Evolutionary conservation across 2,113 vertebrate species (phyloP).

Genomic region (Neogale vison): DNA sequence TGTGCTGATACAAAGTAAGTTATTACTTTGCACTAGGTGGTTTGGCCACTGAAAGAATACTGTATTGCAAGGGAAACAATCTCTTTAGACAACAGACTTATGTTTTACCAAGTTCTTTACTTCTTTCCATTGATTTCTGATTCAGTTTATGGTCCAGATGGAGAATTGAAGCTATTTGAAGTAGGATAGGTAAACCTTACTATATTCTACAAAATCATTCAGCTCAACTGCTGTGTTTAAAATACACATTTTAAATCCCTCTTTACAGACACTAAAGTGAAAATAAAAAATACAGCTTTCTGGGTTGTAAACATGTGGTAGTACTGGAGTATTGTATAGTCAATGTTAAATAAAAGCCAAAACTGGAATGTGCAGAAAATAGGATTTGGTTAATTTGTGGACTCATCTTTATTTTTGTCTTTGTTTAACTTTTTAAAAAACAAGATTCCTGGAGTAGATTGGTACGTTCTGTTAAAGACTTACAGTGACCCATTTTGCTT

Average conservation of each 20-base stretch:
- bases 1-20: background rate
- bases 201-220: background rate
- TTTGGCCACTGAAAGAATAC: slow-evolving; percentile 21
- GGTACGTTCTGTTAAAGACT: slow-evolving; percentile 75
- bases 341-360: slow-evolving; percentile 87
- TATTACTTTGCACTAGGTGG: slow-evolving; percentile 12
- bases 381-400: slow-evolving; percentile 84
- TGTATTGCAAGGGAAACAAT: slow-evolving; percentile 51
- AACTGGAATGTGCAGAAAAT: slow-evolving; percentile 89
- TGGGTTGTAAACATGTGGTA: slow-evolving; percentile 82
- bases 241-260: slow-evolving; percentile 84
- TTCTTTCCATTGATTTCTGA: background rate
- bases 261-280: slow-evolving; percentile 83
- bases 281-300: slow-evolving; percentile 75
- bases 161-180: slow-evolving; percentile 50
- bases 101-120: background rate
- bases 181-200: background rate
- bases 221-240: slow-evolving; percentile 70
- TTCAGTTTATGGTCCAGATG: background rate
- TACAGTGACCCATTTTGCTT: slow-evolving; percentile 80
- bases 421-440: slow-evolving; percentile 77
- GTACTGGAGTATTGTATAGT: slow-evolving; percentile 86
- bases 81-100: background rate
- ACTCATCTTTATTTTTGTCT: slow-evolving; percentile 83
- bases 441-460: slow-evolving; percentile 78